Percentiles rank a stretch among this genome's conserved stretches.
Conservation (phyloP, 2,797 vertebrate genomes). For the Gambelia wislizenii region DNA sequence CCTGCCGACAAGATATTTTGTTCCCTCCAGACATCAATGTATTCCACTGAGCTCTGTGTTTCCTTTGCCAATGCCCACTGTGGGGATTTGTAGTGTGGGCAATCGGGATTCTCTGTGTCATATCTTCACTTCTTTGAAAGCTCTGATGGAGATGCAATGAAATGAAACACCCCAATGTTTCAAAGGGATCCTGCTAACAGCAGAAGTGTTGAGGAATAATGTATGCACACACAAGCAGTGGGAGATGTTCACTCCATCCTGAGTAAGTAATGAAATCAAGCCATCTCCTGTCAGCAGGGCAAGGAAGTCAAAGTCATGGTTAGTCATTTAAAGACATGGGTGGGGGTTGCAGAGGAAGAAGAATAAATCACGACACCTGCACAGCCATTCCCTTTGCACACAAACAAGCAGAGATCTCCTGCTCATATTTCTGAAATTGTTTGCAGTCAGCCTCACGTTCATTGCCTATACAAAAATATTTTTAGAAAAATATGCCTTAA, state of each 20-base stretch:
- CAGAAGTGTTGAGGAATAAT: conserved; percentile 23
- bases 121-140: background rate
- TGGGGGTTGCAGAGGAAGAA: background rate
- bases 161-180: conserved; percentile 10
- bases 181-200: background rate
- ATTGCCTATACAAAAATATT: background rate
- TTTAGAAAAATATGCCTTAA: background rate
- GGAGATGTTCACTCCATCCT: conserved; percentile 15
- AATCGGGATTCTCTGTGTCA: conserved; percentile 11
- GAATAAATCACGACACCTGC: background rate
- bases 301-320: conserved; percentile 6
- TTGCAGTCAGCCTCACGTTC: background rate
- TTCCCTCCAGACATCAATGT: background rate
- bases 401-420: background rate
- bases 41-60: conserved; percentile 11
- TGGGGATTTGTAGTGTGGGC: background rate
- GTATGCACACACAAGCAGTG: background rate
- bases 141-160: fast-evolving
- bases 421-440: background rate
- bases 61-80: conserved; percentile 5
- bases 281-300: background rate
- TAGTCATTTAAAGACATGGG: conserved; percentile 6
- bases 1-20: background rate
- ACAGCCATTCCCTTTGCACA: background rate
- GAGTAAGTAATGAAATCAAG: conserved; percentile 8